Evolutionary conservation across 2,797 vertebrate genomes (phyloP).

Genomic region (Basileuterus tristriatus): DNA sequence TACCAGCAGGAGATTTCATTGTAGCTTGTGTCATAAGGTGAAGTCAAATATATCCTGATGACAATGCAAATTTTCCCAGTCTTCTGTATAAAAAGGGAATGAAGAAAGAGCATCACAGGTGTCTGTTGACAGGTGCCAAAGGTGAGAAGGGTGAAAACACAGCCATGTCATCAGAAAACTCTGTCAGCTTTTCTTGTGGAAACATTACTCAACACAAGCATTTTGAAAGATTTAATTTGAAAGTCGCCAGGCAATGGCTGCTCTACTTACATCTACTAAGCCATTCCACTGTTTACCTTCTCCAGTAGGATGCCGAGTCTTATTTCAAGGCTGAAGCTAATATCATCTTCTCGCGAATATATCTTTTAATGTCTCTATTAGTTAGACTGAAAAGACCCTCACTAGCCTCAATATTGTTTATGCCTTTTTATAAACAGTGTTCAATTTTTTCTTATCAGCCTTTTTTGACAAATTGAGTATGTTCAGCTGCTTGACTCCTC

Average conservation of each 20-base stretch:
- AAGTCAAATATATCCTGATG: neutral
- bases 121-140: neutral
- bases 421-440: neutral
- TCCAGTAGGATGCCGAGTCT: neutral
- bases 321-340: neutral
- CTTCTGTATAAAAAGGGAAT: neutral
- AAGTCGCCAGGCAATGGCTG: neutral
- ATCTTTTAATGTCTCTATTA: neutral
- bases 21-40: neutral
- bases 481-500: neutral
- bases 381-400: neutral
- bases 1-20: neutral
- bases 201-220: neutral
- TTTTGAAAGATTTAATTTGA: neutral
- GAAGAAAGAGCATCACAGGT: neutral
- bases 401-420: neutral
- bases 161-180: neutral
- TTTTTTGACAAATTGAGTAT: neutral
- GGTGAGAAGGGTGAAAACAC: neutral
- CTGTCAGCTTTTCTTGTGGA: neutral
- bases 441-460: neutral
- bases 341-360: neutral
- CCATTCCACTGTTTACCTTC: neutral
- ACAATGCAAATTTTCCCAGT: neutral
- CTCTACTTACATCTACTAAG: neutral